These are phyloP conservation scores for Ceriagrion tenellum DNA, from an alignment of 2,888 invertebrate species.

Conservation along the genomic window DNA sequence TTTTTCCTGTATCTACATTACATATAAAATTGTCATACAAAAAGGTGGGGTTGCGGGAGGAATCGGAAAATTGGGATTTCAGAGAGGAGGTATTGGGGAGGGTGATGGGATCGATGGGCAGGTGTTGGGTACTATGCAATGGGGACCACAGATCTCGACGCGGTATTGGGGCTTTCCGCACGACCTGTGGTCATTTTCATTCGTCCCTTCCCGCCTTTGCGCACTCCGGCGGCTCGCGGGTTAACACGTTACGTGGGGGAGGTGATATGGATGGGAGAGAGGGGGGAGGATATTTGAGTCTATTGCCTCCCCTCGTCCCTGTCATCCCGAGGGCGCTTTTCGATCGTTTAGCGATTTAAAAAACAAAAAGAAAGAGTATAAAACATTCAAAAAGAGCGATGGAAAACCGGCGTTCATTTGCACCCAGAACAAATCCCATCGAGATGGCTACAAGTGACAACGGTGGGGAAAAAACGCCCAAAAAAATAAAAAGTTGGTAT, in stretches of 20 bases:
- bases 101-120: not conserved
- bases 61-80: constrained; percentile 33
- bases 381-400: not conserved
- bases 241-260: not conserved
- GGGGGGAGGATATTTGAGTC: not conserved
- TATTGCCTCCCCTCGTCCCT: not conserved
- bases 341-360: not conserved
- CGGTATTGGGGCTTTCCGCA: not conserved
- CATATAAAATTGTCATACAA: no score
- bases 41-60: no score
- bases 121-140: not conserved
- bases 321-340: not conserved
- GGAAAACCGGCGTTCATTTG: not conserved
- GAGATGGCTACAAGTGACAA: not conserved
- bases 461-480: not conserved
- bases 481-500: not conserved
- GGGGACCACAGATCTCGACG: not conserved
- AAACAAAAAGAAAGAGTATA: not conserved
- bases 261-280: not conserved
- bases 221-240: not conserved
- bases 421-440: not conserved
- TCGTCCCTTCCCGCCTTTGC: not conserved
- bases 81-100: not conserved
- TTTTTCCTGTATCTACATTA: no score
- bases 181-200: not conserved